Percentiles rank a stretch among this genome's conserved stretches.
phyloP scores from a whole-genome alignment of 1,140 invertebrate genomes.

The Oscheius sp. region DNA sequence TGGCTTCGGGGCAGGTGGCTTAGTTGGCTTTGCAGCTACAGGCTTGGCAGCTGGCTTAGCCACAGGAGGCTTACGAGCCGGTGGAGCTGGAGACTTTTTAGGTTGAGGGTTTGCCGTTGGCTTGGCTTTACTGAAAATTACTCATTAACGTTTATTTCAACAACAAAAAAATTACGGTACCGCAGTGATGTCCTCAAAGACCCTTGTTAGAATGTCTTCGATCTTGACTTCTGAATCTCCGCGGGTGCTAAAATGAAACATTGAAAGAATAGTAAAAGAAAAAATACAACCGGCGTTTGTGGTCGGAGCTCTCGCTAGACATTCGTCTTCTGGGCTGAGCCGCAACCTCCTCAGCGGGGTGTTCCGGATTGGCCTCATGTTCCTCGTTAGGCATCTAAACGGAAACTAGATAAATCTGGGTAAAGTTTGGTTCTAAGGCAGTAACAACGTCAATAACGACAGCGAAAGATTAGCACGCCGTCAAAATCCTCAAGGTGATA shows the following conservation, averaged over 20 bases:
- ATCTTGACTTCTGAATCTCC: neutral
- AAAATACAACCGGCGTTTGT: neutral
- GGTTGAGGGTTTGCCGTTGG: neutral
- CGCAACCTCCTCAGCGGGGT: neutral
- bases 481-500: too few species aligned
- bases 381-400: neutral
- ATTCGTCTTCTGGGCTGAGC: neutral
- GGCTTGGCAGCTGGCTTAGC: too few species aligned
- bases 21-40: too few species aligned
- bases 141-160: too few species aligned
- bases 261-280: neutral
- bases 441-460: too few species aligned
- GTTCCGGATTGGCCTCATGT: neutral
- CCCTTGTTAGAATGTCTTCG: neutral
- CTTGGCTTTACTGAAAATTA: neutral
- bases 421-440: too few species aligned
- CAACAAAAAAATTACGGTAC: neutral
- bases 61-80: too few species aligned
- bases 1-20: too few species aligned
- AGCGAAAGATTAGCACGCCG: too few species aligned
- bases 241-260: neutral
- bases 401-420: neutral
- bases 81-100: neutral
- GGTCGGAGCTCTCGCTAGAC: neutral
- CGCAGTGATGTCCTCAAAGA: conserved; percentile 1